These are phyloP conservation scores for Eupithecia pulchellata DNA, from an alignment of 2,888 invertebrate genomes.

Conservation along the genomic window DNA sequence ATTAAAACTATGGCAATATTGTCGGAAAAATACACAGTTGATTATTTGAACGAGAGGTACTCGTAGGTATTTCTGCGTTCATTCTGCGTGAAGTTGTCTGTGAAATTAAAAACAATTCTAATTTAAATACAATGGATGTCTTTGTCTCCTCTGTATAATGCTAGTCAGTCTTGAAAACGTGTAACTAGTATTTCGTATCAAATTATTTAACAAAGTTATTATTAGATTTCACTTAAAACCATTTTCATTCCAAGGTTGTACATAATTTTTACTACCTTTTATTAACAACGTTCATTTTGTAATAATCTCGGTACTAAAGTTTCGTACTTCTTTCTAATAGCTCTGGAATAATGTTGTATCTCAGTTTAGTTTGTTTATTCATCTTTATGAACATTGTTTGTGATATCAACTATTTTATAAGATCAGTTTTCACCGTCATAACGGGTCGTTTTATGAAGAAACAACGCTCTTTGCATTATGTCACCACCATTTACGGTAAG, in stretches of 20 bases:
- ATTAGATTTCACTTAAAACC: background rate
- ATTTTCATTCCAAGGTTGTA: background rate
- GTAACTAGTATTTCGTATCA: background rate
- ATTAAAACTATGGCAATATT: background rate
- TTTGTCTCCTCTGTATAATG: slow-evolving; percentile 4
- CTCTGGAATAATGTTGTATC: slow-evolving; percentile 49
- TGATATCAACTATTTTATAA: slow-evolving; percentile 90
- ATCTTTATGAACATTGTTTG: slow-evolving; percentile 86
- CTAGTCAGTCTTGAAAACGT: background rate
- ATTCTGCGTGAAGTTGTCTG: slow-evolving; percentile 27
- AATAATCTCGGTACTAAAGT: background rate
- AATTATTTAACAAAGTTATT: background rate
- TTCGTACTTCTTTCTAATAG: background rate
- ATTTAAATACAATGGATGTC: slow-evolving; percentile 43
- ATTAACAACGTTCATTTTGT: too few relatives aligned
- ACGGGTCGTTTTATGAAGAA: slow-evolving; percentile 88
- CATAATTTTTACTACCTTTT: too few relatives aligned
- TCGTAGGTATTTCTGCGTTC: background rate
- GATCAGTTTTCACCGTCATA: slow-evolving; percentile 88
- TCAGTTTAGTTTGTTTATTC: slow-evolving; percentile 51
- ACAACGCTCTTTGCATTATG: slow-evolving; percentile 87
- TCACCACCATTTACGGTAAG: slow-evolving; percentile 89
- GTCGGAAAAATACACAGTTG: background rate
- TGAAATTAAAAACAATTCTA: slow-evolving; percentile 23
- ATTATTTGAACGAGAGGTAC: too few relatives aligned